These are phyloP conservation scores for Trematocara caparti DNA, from an alignment of 2,797 vertebrate genomes.

Conservation along the genomic window DNA sequence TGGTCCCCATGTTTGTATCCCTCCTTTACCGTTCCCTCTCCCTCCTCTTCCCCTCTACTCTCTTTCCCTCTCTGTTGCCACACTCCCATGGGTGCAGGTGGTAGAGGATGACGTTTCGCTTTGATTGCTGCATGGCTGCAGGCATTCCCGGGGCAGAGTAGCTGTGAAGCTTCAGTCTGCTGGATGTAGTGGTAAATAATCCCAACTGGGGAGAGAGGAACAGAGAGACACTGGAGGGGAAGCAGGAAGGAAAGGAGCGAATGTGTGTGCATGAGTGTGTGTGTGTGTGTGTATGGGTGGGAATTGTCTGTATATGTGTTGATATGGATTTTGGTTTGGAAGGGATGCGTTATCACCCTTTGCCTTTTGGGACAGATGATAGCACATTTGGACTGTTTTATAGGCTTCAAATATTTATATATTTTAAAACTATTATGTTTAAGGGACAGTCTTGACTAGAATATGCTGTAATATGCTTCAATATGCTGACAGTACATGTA, in stretches of 20 bases:
- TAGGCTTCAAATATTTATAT: not conserved
- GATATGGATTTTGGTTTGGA: not conserved
- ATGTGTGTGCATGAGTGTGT: not conserved
- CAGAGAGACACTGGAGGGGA: slow-evolving; percentile 48
- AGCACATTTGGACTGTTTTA: not conserved
- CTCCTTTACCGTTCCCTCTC: not conserved
- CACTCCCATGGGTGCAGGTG: slow-evolving; percentile 69
- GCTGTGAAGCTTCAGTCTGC: slow-evolving; percentile 64
- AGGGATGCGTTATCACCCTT: not conserved
- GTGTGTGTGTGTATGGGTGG: not conserved
- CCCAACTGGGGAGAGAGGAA: slow-evolving; percentile 71
- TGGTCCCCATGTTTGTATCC: not conserved
- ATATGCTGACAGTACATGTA: not conserved
- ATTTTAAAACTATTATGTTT: not conserved
- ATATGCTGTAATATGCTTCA: not conserved
- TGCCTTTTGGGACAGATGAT: not conserved
- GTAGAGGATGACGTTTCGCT: slow-evolving; percentile 71
- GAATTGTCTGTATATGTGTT: not conserved
- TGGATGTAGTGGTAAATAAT: slow-evolving; percentile 80
- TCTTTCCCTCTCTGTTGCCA: slow-evolving; percentile 24
- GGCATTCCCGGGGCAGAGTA: slow-evolving; percentile 73
- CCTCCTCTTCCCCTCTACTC: slow-evolving; percentile 19
- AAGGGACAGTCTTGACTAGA: not conserved
- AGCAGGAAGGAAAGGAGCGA: slow-evolving; percentile 34
- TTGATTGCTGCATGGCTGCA: slow-evolving; percentile 78